A percentile compares a stretch with the other conserved stretches of the same genome.
phyloP scores from a whole-genome alignment of 1,140 invertebrate species.

The Pseudomyrmex concolor region DNA sequence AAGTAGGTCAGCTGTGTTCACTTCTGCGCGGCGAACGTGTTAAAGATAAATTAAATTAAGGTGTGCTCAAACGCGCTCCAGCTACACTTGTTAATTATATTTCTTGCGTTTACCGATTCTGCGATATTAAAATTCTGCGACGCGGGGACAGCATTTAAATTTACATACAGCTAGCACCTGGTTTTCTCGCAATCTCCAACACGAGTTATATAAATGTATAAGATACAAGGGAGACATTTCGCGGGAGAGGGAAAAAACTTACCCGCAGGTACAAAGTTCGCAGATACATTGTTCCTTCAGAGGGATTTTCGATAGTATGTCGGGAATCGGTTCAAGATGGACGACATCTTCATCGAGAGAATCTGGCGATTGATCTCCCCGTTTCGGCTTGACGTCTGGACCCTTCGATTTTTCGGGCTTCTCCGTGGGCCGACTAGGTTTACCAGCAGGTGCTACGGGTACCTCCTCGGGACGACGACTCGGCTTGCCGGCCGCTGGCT shows the following conservation, averaged over 20 bases:
- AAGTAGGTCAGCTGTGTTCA: slow-evolving; percentile 59
- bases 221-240: not conserved
- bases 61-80: not conserved
- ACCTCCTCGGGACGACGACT: slow-evolving; percentile 66
- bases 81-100: slow-evolving; percentile 30
- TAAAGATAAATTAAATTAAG: slow-evolving; percentile 55
- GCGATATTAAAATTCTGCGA: not conserved
- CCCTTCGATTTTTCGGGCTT: slow-evolving; percentile 52
- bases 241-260: slow-evolving; percentile 82
- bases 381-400: slow-evolving; percentile 68
- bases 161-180: too few species aligned
- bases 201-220: not conserved
- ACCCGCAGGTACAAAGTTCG: slow-evolving; percentile 96
- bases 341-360: slow-evolving; percentile 72
- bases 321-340: slow-evolving; percentile 53
- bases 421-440: slow-evolving; percentile 62
- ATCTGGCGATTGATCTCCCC: slow-evolving; percentile 77
- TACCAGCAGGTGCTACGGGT: slow-evolving; percentile 43
- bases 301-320: slow-evolving; percentile 80
- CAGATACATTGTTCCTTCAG: slow-evolving; percentile 94
- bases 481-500: slow-evolving; percentile 72
- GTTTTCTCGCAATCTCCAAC: not conserved
- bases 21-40: slow-evolving; percentile 19
- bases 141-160: not conserved
- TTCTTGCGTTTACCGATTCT: not conserved